Conservation (phyloP, 2,888 invertebrate genomes). For the Drosophila birchii region DNA sequence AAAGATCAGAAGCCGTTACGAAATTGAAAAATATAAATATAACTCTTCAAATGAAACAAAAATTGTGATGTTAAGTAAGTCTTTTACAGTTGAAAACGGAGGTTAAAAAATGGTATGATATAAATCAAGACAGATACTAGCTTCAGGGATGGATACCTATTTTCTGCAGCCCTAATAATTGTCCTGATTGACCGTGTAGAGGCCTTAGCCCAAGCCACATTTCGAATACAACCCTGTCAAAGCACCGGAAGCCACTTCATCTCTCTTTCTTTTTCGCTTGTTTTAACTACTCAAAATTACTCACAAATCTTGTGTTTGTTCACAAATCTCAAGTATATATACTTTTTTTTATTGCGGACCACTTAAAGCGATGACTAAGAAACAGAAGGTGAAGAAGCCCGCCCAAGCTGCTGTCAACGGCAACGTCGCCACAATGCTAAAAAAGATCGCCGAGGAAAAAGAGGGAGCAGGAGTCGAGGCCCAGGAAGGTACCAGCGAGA, state of each 20-base stretch:
- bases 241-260: neutral
- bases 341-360: neutral
- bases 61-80: neutral
- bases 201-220: neutral
- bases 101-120: no score
- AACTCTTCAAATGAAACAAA: neutral
- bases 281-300: neutral
- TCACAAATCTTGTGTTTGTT: neutral
- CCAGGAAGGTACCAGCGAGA: neutral
- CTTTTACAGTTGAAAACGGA: no score
- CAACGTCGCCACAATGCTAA: neutral
- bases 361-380: conserved; percentile 47
- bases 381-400: conserved; percentile 43
- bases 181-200: neutral
- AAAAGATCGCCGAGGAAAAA: neutral
- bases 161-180: neutral
- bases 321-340: conserved; percentile 5
- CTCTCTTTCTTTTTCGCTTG: neutral
- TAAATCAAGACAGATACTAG: no score
- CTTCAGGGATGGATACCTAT: neutral
- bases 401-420: neutral
- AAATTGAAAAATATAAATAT: neutral
- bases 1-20: neutral
- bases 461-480: no score
- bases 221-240: neutral